Percentiles rank a stretch among this genome's conserved stretches.
phyloP scores from a whole-genome alignment of 2,113 vertebrate genomes.

The Neodon shergylaensis region DNA sequence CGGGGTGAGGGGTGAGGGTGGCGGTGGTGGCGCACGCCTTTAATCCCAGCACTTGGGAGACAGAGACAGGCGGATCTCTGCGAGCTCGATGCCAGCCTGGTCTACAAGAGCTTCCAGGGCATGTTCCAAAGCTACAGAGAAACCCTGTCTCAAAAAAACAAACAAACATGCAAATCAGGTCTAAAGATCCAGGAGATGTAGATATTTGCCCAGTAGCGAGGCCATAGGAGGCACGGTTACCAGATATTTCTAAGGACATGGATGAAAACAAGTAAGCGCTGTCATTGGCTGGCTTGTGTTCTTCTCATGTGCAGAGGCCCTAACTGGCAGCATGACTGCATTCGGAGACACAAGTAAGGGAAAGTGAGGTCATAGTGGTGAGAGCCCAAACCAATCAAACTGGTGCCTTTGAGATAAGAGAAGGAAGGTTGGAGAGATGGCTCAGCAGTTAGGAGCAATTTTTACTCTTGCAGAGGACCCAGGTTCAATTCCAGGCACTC shows the following conservation, averaged over 20 bases:
- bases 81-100: too few species aligned
- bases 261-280: conserved; percentile 62
- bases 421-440: background rate
- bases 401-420: background rate
- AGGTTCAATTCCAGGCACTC: background rate
- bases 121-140: too few species aligned
- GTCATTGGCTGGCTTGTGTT: too few species aligned
- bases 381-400: background rate
- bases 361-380: background rate
- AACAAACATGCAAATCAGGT: background rate
- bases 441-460: background rate
- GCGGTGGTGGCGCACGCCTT: too few species aligned
- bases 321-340: background rate
- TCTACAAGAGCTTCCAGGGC: too few species aligned
- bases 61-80: too few species aligned
- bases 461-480: background rate
- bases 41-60: too few species aligned
- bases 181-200: conserved; percentile 81
- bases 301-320: background rate
- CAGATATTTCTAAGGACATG: conserved; percentile 74
- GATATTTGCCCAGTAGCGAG: conserved; percentile 81
- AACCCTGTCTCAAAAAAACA: too few species aligned
- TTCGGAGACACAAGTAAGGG: background rate
- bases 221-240: conserved; percentile 75
- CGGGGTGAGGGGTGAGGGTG: conserved; percentile 46